phyloP scores from a whole-genome alignment of 2,888 invertebrate genomes.

The Sminthurides aquaticus region DNA sequence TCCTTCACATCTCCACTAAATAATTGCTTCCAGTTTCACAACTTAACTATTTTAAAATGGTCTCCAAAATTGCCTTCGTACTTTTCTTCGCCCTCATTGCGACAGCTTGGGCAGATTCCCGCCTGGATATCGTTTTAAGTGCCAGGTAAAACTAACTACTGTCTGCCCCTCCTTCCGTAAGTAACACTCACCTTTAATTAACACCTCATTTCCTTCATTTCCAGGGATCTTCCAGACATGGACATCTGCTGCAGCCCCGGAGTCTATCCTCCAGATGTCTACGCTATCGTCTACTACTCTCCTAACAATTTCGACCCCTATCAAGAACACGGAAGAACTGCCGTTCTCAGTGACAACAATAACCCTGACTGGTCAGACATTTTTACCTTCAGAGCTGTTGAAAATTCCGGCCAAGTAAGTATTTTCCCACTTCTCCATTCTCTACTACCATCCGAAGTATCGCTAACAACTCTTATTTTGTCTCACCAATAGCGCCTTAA shows the following conservation, averaged over 20 bases:
- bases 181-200: not conserved
- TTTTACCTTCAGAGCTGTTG: slow-evolving; percentile 1
- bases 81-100: not conserved
- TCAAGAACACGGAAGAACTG: slow-evolving; percentile 5
- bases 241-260: slow-evolving; percentile 18
- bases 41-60: not conserved
- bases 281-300: slow-evolving; percentile 14
- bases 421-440: too few species aligned
- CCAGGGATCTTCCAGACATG: slow-evolving; percentile 14
- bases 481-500: slow-evolving; percentile 12
- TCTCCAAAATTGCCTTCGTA: not conserved
- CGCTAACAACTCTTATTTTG: too few species aligned
- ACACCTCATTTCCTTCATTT: not conserved
- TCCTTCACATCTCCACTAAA: not conserved
- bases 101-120: not conserved
- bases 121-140: not conserved
- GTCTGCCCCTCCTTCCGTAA: not conserved
- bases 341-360: slow-evolving; percentile 7
- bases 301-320: not conserved
- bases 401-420: not conserved
- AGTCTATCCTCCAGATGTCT: slow-evolving; percentile 14
- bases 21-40: too few species aligned
- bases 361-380: slow-evolving; percentile 14
- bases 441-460: too few species aligned
- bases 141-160: not conserved